phyloP scores from a whole-genome alignment of 2,113 vertebrate genomes.

The Ceuthmochares aereus region DNA sequence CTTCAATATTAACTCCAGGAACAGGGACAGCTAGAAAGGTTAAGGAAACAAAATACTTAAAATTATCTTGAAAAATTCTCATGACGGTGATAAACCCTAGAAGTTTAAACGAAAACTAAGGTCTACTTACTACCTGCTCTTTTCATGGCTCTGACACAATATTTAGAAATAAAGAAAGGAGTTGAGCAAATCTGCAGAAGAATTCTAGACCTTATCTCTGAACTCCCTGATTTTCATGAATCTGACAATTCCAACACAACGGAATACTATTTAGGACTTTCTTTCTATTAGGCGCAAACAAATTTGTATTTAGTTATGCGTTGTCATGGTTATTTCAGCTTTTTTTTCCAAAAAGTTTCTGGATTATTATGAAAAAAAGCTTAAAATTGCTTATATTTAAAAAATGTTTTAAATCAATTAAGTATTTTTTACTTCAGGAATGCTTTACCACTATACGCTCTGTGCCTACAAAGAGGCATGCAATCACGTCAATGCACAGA shows the following conservation, averaged over 20 bases:
- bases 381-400: background rate
- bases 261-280: background rate
- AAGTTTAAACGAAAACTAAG: background rate
- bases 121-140: background rate
- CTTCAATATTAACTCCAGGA: conserved; percentile 98
- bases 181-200: background rate
- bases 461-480: background rate
- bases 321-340: background rate
- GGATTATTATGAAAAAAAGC: background rate
- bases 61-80: background rate
- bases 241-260: background rate
- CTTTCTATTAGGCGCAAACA: background rate
- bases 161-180: background rate
- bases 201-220: background rate
- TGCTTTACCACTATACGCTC: background rate
- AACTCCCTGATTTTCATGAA: background rate
- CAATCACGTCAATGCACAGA: background rate
- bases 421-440: background rate
- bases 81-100: background rate
- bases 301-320: background rate
- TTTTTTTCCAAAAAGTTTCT: background rate
- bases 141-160: background rate
- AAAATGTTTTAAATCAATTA: background rate
- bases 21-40: conserved; percentile 92
- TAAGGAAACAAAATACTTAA: background rate